phyloP scores from a whole-genome alignment of 2,888 invertebrate species.

The Caenorhabditis imperialis region DNA sequence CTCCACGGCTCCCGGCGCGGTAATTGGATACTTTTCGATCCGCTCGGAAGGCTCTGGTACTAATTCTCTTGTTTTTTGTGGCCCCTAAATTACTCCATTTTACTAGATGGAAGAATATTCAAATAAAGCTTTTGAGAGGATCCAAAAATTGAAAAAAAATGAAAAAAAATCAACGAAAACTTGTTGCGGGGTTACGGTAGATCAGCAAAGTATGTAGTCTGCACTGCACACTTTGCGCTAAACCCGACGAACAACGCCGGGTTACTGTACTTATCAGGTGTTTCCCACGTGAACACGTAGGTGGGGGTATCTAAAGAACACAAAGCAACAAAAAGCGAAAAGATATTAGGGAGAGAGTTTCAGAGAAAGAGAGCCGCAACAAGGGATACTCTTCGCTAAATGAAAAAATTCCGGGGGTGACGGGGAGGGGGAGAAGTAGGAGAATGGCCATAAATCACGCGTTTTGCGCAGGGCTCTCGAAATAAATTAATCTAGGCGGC shows the following conservation, averaged over 20 bases:
- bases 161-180: too few species aligned
- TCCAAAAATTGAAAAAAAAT: slow-evolving; percentile 6
- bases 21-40: slow-evolving; percentile 23
- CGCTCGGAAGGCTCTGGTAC: not conserved
- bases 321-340: not conserved
- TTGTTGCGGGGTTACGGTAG: too few species aligned
- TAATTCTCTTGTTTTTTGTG: too few species aligned
- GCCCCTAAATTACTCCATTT: too few species aligned
- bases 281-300: too few species aligned
- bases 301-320: too few species aligned
- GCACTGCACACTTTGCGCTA: too few species aligned
- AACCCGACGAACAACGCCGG: too few species aligned
- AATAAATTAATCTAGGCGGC: slow-evolving; percentile 1
- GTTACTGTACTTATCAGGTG: too few species aligned
- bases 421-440: not conserved
- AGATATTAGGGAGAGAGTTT: not conserved
- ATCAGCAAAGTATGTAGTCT: too few species aligned
- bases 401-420: too few species aligned
- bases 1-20: slow-evolving; percentile 8
- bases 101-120: too few species aligned
- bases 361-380: not conserved
- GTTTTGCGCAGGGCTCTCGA: not conserved
- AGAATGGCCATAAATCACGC: slow-evolving; percentile 14
- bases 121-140: not conserved
- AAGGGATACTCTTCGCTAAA: slow-evolving; percentile 3